phyloP scores from a whole-genome alignment of 2,113 vertebrate genomes.

The Cololabis saira region DNA sequence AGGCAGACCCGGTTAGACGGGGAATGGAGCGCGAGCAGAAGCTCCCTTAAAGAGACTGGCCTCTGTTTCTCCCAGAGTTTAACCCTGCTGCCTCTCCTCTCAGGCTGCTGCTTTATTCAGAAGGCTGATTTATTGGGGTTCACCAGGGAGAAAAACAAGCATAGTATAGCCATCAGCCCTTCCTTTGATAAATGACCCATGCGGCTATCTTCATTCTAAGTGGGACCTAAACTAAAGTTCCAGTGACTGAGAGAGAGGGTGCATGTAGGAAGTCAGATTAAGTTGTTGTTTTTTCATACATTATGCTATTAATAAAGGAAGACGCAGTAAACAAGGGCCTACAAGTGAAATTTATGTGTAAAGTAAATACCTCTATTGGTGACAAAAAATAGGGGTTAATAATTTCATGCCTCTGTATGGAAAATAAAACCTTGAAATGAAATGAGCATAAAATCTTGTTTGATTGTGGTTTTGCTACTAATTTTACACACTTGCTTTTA shows the following conservation, averaged over 20 bases:
- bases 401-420: background rate
- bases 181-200: constrained; percentile 70
- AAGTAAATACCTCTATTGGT: background rate
- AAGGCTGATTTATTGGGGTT: constrained; percentile 78
- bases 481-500: too few relatives aligned
- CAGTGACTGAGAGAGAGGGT: constrained; percentile 14
- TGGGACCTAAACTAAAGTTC: constrained; percentile 53
- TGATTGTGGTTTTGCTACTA: constrained; percentile 21
- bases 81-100: constrained; percentile 76
- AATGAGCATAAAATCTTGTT: constrained; percentile 3
- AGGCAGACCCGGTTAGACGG: constrained; percentile 39
- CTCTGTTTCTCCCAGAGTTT: constrained; percentile 73
- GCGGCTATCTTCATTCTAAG: constrained; percentile 66
- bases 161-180: constrained; percentile 62
- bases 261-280: constrained; percentile 14
- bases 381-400: background rate
- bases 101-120: constrained; percentile 75
- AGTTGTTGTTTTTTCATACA: constrained; percentile 19
- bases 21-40: constrained; percentile 64
- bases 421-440: background rate
- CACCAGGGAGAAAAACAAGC: constrained; percentile 75
- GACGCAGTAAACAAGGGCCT: background rate
- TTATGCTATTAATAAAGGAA: background rate
- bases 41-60: constrained; percentile 68
- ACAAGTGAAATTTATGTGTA: background rate